phyloP scores from a whole-genome alignment of 2,113 vertebrate species.

The Anarrhichthys ocellatus region DNA sequence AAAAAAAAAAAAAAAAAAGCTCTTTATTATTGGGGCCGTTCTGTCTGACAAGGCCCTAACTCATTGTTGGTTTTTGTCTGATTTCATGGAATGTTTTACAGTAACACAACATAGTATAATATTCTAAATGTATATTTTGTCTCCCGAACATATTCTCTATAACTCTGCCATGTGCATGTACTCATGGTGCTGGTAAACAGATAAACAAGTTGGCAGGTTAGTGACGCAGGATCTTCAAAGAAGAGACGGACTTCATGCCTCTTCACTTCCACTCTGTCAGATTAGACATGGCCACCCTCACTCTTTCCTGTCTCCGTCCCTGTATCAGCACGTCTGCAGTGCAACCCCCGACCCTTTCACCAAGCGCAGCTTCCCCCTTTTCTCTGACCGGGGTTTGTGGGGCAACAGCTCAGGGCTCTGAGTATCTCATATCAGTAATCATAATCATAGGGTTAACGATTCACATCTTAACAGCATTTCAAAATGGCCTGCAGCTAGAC shows the following conservation, averaged over 20 bases:
- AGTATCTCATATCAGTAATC: neutral
- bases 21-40: neutral
- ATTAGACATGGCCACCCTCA: slow-evolving; percentile 52
- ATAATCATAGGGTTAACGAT: neutral
- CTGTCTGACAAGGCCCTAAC: too few species aligned
- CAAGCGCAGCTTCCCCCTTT: slow-evolving; percentile 48
- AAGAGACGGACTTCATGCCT: slow-evolving; percentile 26
- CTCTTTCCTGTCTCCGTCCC: slow-evolving; percentile 35
- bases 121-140: neutral
- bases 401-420: slow-evolving; percentile 13
- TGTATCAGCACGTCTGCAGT: slow-evolving; percentile 46
- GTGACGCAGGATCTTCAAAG: slow-evolving; percentile 47
- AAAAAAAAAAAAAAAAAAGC: neutral
- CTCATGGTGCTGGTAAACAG: neutral
- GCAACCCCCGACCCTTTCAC: slow-evolving; percentile 36
- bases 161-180: neutral
- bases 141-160: neutral
- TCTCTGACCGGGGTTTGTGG: slow-evolving; percentile 3
- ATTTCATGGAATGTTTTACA: neutral
- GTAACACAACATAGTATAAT: neutral
- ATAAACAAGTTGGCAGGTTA: slow-evolving; percentile 21
- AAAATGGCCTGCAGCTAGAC: neutral
- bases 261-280: slow-evolving; percentile 34
- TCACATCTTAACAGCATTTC: neutral
- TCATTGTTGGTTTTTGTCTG: neutral